Evolutionary conservation across 1,140 invertebrate genomes (phyloP), one percentile per base, ranked within the genome.

Genomic region (Rhagoletis pomonella): DNA sequence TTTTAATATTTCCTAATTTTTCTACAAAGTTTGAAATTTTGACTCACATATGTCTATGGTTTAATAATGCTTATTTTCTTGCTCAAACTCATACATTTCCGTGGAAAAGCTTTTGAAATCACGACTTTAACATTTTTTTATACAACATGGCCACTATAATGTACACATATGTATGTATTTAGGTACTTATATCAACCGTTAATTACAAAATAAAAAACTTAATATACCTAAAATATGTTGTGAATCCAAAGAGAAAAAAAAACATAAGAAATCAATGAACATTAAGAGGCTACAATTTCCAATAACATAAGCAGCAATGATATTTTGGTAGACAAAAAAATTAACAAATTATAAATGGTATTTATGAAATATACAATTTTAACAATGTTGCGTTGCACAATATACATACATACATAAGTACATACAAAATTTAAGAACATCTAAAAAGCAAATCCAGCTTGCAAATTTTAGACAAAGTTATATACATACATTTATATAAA

Each of bases 341-440:
- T 55, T 55, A 81, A 19, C 4, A 55, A 9, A 9, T 4, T 19
- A 81, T 10, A 81, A 19, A 81, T 81, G 55, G 47, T 29, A 81
- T 81, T 81, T 81, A 81, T 81, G 9, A 81, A 81, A 81, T 55
- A 81, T 81, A 81, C 44, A 81, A 81, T 73, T 73, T 73, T 73
- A 44, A 73, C 44, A 17, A 6, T 81, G 73, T 81, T 50, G 73
- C 47, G 73, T 81, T 81, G n/a, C 47, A 81, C 42, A 55, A 81
- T 42, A 81, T 9, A 81, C 42, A 55, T 55, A 29, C 29, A 42
- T 19, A 14, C 4, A 17, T 55, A 39, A 67, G 55, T 47, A 55
- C 9, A 14, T 55, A 55, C 55, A 81, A 69, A 81, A 73, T 73
- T 50, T 47, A 73, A 73, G 14, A 19, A 29, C 17, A 55, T 19